Percentiles rank a stretch among this genome's conserved stretches.
phyloP scores from a whole-genome alignment of 2,113 vertebrate genomes.

The Antechinus flavipes region DNA sequence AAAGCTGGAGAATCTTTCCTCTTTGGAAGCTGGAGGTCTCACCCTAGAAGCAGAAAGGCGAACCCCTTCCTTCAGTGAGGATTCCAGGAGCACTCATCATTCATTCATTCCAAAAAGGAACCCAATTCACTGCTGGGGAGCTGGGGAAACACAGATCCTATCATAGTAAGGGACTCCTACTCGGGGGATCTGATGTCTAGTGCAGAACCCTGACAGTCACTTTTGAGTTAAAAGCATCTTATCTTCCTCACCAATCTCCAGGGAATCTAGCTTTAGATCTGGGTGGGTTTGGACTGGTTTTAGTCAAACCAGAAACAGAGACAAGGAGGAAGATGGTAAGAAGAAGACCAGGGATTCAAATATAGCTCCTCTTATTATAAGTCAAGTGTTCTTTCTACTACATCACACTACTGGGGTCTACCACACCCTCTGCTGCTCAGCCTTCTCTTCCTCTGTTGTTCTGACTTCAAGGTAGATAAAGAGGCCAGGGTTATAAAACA shows the following conservation, averaged over 20 bases:
- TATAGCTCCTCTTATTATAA: neutral
- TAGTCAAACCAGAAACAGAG: neutral
- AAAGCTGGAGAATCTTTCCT: neutral
- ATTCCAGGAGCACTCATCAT: neutral
- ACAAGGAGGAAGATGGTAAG: neutral
- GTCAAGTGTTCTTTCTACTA: neutral
- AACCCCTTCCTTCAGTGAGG: neutral
- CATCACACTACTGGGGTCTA: neutral
- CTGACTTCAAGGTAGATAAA: neutral
- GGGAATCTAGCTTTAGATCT: neutral
- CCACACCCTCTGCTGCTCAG: neutral
- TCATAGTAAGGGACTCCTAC: neutral
- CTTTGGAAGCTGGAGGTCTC: neutral
- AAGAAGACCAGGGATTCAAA: neutral
- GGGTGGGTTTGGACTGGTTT: neutral
- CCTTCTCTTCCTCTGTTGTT: neutral
- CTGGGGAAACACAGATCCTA: neutral
- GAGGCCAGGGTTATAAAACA: neutral
- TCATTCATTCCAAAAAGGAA: neutral
- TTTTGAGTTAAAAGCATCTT: neutral
- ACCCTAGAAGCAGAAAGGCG: neutral
- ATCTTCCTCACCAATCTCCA: neutral
- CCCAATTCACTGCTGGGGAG: neutral
- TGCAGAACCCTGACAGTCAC: neutral
- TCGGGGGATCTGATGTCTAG: neutral